These are phyloP conservation scores for Tauraco erythrolophus DNA, from an alignment of 2,113 vertebrate genomes.

Conservation along the genomic window DNA sequence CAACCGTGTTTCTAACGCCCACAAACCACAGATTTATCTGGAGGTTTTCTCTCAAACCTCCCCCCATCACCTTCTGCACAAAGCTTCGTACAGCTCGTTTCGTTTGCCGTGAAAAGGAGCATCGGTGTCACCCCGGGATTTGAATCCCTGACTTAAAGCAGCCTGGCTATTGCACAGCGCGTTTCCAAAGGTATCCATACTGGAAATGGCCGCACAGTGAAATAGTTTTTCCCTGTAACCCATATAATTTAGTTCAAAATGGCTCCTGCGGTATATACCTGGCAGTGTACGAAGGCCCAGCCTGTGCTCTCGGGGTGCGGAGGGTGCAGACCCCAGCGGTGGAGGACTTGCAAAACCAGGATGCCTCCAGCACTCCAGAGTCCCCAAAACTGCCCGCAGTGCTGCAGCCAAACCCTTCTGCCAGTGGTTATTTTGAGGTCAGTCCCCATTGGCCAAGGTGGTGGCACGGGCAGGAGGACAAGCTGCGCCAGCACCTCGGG, in stretches of 20 bases:
- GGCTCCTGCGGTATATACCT: fast-evolving
- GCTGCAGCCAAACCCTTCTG: background rate
- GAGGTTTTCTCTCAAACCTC: background rate
- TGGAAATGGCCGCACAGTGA: background rate
- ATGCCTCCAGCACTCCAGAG: background rate
- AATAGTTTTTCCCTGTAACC: background rate
- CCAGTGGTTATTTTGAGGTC: background rate
- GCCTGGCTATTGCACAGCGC: fast-evolving
- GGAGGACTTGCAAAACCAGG: background rate
- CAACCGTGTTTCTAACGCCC: conserved; percentile 4
- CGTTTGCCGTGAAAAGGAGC: background rate
- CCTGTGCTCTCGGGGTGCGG: background rate
- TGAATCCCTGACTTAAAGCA: background rate
- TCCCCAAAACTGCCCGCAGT: fast-evolving
- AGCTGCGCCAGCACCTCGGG: background rate
- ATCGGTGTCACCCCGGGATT: background rate
- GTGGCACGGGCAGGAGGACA: background rate
- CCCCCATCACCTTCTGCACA: background rate
- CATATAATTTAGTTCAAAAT: background rate
- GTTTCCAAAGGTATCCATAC: background rate
- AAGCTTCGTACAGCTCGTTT: background rate
- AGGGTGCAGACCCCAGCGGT: background rate
- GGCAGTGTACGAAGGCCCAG: background rate
- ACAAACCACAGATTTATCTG: background rate
- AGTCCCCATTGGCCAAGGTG: fast-evolving